phyloP scores from a whole-genome alignment of 2,797 vertebrate species.

The Sebastes taczanowskii region DNA sequence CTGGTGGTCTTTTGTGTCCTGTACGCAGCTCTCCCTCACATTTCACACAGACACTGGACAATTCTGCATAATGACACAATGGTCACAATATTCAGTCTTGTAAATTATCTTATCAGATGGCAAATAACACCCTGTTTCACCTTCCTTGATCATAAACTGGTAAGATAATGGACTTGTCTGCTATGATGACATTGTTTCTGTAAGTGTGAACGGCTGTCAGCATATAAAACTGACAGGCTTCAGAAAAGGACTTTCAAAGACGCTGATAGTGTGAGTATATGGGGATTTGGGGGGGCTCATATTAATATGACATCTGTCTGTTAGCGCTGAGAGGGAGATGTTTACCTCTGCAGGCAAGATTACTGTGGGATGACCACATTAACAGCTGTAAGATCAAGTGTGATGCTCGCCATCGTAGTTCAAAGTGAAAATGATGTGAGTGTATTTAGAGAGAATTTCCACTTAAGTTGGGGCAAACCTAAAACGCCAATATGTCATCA shows the following conservation, averaged over 20 bases:
- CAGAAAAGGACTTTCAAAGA: constrained; percentile 53
- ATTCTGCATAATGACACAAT: neutral
- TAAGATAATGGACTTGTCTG: constrained; percentile 30
- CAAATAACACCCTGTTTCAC: neutral
- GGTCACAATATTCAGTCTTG: neutral
- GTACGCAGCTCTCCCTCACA: neutral
- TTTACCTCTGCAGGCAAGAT: constrained; percentile 40
- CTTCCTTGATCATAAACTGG: constrained; percentile 16
- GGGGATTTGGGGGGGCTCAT: constrained; percentile 47
- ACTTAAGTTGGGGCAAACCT: too few relatives aligned
- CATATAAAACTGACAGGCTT: constrained; percentile 73
- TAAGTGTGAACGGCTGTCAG: constrained; percentile 71
- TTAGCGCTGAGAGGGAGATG: constrained; percentile 58
- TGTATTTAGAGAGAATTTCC: neutral
- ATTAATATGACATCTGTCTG: constrained; percentile 74
- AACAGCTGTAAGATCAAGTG: constrained; percentile 59
- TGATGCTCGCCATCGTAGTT: neutral
- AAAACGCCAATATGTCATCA: neutral
- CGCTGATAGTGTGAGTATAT: constrained; percentile 13
- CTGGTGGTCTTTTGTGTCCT: constrained; percentile 63
- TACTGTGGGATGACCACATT: constrained; percentile 28
- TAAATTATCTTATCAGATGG: neutral
- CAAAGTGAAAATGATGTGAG: neutral
- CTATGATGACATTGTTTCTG: constrained; percentile 28
- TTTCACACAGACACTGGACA: neutral